phyloP scores from a whole-genome alignment of 2,888 invertebrate species.

The Pemphredon lugubris region DNA sequence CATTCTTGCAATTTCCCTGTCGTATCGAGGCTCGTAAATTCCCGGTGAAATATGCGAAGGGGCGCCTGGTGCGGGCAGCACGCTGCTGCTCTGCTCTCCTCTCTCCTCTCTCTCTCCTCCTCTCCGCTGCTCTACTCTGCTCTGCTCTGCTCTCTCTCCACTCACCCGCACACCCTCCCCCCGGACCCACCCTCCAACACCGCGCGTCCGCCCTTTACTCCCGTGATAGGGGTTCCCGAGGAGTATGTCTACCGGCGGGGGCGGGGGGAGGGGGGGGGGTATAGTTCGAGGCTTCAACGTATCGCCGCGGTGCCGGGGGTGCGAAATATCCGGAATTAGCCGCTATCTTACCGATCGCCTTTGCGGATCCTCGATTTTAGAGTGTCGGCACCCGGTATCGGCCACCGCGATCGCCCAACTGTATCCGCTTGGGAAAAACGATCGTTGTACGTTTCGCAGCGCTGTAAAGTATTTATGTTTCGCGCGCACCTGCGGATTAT shows the following conservation, averaged over 20 bases:
- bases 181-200: conserved; percentile 61
- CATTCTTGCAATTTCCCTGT: conserved; percentile 97
- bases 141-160: conserved; percentile 65
- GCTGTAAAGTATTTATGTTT: background rate
- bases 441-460: conserved; percentile 20
- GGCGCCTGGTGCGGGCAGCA: conserved; percentile 81
- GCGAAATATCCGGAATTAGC: conserved; percentile 74
- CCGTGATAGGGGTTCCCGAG: conserved; percentile 75
- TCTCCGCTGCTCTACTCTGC: conserved; percentile 68
- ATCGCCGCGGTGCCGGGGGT: conserved; percentile 58
- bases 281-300: conserved; percentile 49
- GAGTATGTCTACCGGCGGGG: conserved; percentile 77
- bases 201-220: conserved; percentile 66
- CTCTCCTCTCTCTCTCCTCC: conserved; percentile 63
- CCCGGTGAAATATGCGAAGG: conserved; percentile 90
- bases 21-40: conserved; percentile 95
- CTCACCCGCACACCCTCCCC: conserved; percentile 68
- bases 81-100: conserved; percentile 76
- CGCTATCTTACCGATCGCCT: conserved; percentile 68
- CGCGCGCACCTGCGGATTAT: background rate
- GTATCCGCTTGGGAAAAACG: conserved; percentile 23
- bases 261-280: conserved; percentile 32
- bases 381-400: conserved; percentile 36
- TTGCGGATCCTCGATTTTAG: conserved; percentile 51
- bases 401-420: too few species aligned